phyloP scores from a whole-genome alignment of 2,113 vertebrate species.

The Colius striatus region DNA sequence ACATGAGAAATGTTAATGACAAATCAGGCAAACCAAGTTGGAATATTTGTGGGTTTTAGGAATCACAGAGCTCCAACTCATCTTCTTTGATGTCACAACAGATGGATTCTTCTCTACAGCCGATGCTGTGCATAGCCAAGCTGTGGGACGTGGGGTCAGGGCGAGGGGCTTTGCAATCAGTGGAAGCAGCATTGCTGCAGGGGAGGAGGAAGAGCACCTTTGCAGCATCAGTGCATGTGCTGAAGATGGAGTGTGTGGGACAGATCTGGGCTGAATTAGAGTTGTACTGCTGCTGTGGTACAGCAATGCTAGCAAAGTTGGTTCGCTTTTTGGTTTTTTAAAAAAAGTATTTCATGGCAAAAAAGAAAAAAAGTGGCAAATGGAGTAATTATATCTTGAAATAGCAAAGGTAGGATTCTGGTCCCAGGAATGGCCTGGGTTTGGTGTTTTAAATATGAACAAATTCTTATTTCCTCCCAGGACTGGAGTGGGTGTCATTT shows the following conservation, averaged over 20 bases:
- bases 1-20: slow-evolving; percentile 46
- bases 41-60: slow-evolving; percentile 46
- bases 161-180: not conserved
- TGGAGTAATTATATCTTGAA: not conserved
- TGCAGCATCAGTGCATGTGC: not conserved
- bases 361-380: not conserved
- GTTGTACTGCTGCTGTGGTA: not conserved
- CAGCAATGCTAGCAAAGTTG: not conserved
- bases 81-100: slow-evolving; percentile 25
- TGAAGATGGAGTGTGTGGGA: not conserved
- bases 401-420: not conserved
- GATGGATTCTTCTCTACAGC: slow-evolving; percentile 12
- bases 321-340: not conserved
- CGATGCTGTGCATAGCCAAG: not conserved
- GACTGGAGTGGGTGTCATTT: not conserved
- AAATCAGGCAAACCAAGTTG: slow-evolving; percentile 41
- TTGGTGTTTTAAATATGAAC: not conserved
- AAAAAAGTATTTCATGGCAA: not conserved
- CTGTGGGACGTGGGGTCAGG: not conserved
- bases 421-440: not conserved
- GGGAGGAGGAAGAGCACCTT: not conserved
- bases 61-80: not conserved
- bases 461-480: not conserved
- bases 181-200: not conserved
- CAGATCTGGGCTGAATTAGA: not conserved